Evolutionary conservation across 2,113 vertebrate genomes (phyloP).

Genomic region (Naja naja): DNA sequence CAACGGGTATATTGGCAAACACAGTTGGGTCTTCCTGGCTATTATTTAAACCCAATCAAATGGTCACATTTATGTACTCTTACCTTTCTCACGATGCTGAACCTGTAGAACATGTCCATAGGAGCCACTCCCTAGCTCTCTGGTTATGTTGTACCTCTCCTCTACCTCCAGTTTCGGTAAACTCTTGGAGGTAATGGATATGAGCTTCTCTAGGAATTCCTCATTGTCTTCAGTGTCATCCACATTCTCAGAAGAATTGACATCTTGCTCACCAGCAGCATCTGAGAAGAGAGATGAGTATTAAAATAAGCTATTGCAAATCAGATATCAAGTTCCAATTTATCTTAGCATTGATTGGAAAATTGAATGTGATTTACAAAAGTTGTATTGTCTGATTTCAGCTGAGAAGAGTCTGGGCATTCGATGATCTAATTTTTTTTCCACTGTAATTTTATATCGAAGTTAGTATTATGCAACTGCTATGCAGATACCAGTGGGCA

Average conservation of each 20-base stretch:
- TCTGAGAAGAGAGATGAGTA: not conserved
- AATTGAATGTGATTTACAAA: not conserved
- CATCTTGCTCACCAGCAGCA: not conserved
- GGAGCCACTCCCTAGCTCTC: slow-evolving; percentile 83
- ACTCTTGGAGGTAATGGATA: slow-evolving; percentile 75
- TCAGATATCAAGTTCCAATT: not conserved
- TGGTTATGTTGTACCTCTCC: slow-evolving; percentile 78
- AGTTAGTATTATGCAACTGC: not conserved
- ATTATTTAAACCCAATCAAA: not conserved
- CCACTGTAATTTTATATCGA: not conserved
- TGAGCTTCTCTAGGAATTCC: slow-evolving; percentile 77
- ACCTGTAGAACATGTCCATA: slow-evolving; percentile 88
- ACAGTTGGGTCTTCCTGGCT: not conserved
- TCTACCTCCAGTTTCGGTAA: slow-evolving; percentile 74
- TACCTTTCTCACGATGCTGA: slow-evolving; percentile 80
- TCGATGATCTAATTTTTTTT: not conserved
- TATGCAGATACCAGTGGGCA: not conserved
- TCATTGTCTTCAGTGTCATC: slow-evolving; percentile 63
- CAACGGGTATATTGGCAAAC: not conserved
- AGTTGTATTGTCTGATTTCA: not conserved
- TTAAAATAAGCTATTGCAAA: not conserved
- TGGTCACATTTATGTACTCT: slow-evolving; percentile 13
- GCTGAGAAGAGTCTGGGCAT: not conserved
- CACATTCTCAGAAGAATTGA: not conserved
- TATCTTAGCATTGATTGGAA: not conserved